These are phyloP conservation scores for Fistularia commersonii DNA, from an alignment of 2,797 vertebrate genomes.

Conservation along the genomic window DNA sequence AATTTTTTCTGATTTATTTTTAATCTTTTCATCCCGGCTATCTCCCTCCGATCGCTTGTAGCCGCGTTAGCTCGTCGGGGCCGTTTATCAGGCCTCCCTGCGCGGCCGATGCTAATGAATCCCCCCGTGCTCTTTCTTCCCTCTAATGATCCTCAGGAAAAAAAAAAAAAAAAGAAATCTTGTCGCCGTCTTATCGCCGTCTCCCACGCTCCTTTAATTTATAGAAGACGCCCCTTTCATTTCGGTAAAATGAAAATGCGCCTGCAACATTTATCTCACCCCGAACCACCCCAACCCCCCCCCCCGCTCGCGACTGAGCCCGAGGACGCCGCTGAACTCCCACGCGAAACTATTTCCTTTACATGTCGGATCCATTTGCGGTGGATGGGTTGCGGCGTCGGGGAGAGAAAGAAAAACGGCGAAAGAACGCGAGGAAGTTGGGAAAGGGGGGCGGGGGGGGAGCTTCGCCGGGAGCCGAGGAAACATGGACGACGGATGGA, in stretches of 20 bases:
- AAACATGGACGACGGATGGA: too few species aligned
- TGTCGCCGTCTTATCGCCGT: constrained; percentile 58
- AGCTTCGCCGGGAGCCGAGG: too few species aligned
- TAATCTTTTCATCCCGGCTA: constrained; percentile 11
- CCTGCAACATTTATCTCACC: constrained; percentile 47
- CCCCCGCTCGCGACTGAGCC: constrained; percentile 44
- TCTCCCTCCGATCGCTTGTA: constrained; percentile 30
- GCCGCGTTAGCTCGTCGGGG: constrained; percentile 34
- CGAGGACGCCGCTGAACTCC: constrained; percentile 41
- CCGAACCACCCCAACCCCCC: constrained; percentile 7
- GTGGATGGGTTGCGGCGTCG: constrained; percentile 5
- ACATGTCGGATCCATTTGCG: constrained; percentile 51
- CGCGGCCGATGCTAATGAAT: constrained; percentile 59
- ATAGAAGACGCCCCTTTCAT: constrained; percentile 49
- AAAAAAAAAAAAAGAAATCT: constrained; percentile 10
- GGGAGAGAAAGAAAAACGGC: too few species aligned
- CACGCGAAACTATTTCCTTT: constrained; percentile 26
- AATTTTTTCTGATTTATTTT: constrained; percentile 23
- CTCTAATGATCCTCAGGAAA: constrained; percentile 59
- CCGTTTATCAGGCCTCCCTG: constrained; percentile 49
- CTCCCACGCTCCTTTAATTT: constrained; percentile 53
- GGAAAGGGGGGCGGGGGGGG: too few species aligned
- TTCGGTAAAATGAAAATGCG: constrained; percentile 54
- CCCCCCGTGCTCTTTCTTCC: constrained; percentile 35
- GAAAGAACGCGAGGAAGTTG: too few species aligned